phyloP scores from a whole-genome alignment of 2,113 vertebrate genomes.

The Sturnus vulgaris region DNA sequence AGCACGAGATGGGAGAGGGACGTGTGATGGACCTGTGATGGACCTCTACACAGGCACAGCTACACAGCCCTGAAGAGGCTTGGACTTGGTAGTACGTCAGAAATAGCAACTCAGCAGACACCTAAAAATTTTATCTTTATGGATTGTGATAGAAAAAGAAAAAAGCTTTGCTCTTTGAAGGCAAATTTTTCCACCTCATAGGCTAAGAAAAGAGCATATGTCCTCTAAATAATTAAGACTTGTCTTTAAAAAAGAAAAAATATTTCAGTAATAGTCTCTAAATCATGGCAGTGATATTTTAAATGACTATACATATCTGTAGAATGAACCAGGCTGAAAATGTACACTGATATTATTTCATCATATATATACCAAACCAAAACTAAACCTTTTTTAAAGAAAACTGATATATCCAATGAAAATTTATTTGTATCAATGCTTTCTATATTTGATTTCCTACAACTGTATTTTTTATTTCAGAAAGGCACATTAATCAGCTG shows the following conservation, averaged over 20 bases:
- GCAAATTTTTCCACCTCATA: neutral
- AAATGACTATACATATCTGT: neutral
- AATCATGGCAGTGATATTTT: neutral
- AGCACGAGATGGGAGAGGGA: neutral
- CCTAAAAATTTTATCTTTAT: neutral
- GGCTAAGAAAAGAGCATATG: neutral
- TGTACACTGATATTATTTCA: neutral
- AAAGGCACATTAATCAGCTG: neutral
- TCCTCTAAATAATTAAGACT: neutral
- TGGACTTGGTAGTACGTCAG: neutral
- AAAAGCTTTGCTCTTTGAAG: neutral
- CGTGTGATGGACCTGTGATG: neutral
- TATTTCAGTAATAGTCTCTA: neutral
- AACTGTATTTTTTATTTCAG: neutral
- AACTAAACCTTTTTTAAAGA: neutral
- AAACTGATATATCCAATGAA: neutral
- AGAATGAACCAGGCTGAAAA: neutral
- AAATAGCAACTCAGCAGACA: neutral
- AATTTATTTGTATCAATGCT: neutral
- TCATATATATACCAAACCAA: neutral
- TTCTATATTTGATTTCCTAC: neutral
- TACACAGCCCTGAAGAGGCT: neutral
- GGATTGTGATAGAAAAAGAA: neutral
- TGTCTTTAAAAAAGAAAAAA: neutral
- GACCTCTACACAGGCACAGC: neutral